Conservation (phyloP, 2,888 invertebrate genomes). For the Meteorus colon region DNA sequence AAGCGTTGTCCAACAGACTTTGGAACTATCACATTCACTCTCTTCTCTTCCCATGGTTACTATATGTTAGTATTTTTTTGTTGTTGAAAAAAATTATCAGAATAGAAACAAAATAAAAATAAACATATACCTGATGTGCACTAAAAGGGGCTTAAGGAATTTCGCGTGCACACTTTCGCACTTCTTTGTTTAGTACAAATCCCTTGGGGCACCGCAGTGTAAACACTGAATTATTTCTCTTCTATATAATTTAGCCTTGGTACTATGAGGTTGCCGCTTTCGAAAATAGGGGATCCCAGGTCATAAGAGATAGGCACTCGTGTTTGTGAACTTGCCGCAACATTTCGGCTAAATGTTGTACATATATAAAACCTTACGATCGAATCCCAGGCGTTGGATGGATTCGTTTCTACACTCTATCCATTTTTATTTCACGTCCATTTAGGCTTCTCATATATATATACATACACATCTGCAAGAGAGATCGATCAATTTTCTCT, state of each 20-base stretch:
- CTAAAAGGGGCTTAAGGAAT: constrained; percentile 1
- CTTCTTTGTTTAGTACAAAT: constrained; percentile 14
- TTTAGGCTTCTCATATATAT: background rate
- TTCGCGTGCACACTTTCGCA: constrained; percentile 23
- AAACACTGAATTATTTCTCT: constrained; percentile 35
- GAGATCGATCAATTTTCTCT: too few relatives aligned
- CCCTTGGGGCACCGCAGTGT: constrained; percentile 25
- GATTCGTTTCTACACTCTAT: background rate
- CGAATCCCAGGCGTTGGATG: constrained; percentile 9
- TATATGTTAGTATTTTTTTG: background rate
- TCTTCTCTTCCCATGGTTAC: constrained; percentile 29
- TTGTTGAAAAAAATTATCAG: constrained; percentile 12
- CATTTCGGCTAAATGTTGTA: constrained; percentile 7
- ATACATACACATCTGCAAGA: background rate
- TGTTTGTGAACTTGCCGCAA: constrained; percentile 10
- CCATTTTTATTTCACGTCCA: background rate
- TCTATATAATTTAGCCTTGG: constrained; percentile 37
- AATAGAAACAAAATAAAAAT: constrained; percentile 4
- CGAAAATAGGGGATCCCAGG: constrained; percentile 35
- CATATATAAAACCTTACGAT: background rate
- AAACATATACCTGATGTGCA: constrained; percentile 13
- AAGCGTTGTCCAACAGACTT: constrained; percentile 44
- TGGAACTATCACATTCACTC: constrained; percentile 20
- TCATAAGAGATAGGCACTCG: constrained; percentile 9
- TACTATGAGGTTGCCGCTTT: constrained; percentile 34